phyloP scores from a whole-genome alignment of 2,113 vertebrate genomes.

The Muntiacus reevesi region DNA sequence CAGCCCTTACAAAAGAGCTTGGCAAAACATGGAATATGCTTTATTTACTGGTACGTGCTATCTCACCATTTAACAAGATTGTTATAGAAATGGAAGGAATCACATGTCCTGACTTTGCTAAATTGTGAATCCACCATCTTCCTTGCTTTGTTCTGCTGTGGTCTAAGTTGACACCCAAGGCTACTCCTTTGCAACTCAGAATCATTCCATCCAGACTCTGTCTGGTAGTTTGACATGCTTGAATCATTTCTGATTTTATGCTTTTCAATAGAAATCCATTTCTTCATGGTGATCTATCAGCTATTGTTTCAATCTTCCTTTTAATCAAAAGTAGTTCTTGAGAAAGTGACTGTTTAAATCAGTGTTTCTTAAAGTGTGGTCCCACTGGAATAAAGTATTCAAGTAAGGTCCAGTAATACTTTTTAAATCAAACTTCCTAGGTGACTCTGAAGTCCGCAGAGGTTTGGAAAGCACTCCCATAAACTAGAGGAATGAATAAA shows the following conservation, averaged over 20 bases:
- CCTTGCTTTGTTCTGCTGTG: neutral
- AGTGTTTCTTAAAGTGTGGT: neutral
- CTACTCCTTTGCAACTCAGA: neutral
- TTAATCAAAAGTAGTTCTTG: neutral
- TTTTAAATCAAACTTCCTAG: neutral
- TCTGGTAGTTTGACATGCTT: neutral
- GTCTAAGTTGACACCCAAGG: neutral
- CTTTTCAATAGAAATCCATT: neutral
- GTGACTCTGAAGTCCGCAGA: neutral
- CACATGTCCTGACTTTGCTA: neutral
- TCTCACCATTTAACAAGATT: neutral
- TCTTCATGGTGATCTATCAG: neutral
- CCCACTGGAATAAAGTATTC: neutral
- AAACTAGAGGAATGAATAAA: neutral
- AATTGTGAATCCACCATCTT: neutral
- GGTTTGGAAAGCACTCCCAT: neutral
- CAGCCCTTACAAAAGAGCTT: conserved; percentile 25
- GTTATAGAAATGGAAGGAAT: neutral
- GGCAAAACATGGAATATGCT: neutral
- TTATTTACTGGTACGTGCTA: neutral
- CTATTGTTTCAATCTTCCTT: neutral
- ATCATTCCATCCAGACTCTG: neutral
- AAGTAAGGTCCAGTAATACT: neutral
- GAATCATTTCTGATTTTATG: neutral
- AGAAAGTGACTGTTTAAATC: neutral